phyloP scores from a whole-genome alignment of 2,888 invertebrate species.

The Aethes cnicana region DNA sequence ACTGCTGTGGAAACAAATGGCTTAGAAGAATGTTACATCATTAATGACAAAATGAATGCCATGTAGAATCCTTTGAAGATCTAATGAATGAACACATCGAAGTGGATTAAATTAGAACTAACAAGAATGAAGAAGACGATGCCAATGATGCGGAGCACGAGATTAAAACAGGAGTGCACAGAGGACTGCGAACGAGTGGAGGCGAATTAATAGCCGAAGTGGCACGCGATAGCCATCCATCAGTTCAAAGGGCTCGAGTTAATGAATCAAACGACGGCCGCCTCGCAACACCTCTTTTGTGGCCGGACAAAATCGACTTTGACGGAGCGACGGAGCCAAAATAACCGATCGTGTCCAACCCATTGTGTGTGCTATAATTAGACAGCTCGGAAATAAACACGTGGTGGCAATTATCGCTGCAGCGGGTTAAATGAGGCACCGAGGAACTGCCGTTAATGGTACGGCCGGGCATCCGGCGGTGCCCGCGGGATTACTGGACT shows the following conservation, averaged over 20 bases:
- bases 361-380: slow-evolving; percentile 80
- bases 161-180: slow-evolving; percentile 34
- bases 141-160: slow-evolving; percentile 49
- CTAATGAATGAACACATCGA: slow-evolving; percentile 38
- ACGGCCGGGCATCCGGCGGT: slow-evolving; percentile 71
- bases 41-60: not conserved
- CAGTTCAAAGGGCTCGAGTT: slow-evolving; percentile 73
- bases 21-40: not conserved
- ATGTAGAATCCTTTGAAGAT: slow-evolving; percentile 6
- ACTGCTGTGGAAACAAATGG: no score
- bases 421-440: slow-evolving; percentile 81
- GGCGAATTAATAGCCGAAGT: slow-evolving; percentile 60
- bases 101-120: slow-evolving; percentile 36
- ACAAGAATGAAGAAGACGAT: slow-evolving; percentile 42
- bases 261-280: slow-evolving; percentile 79
- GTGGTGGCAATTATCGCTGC: slow-evolving; percentile 81
- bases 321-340: slow-evolving; percentile 73
- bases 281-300: slow-evolving; percentile 77
- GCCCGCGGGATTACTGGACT: slow-evolving; percentile 59
- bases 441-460: slow-evolving; percentile 76
- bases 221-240: slow-evolving; percentile 63
- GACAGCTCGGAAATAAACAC: slow-evolving; percentile 78
- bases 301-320: slow-evolving; percentile 75
- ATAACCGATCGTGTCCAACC: slow-evolving; percentile 79
- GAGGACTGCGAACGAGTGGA: slow-evolving; percentile 29